Conservation (phyloP, 2,113 vertebrate genomes). For the Oreotrochilus melanogaster region DNA sequence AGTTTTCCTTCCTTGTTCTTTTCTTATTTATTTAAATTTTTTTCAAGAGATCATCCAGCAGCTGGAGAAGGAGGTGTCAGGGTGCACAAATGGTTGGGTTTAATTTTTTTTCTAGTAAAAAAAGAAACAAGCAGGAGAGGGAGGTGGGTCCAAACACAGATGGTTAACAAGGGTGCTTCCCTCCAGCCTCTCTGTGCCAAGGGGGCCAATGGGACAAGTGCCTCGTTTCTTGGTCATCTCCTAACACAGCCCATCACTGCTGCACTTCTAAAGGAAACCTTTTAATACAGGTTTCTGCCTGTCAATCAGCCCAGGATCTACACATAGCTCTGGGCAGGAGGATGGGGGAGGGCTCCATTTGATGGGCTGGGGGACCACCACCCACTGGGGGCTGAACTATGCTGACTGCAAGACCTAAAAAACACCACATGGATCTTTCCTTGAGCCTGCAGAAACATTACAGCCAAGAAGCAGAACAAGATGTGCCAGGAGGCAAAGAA, state of each 20-base stretch:
- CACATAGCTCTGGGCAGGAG: neutral
- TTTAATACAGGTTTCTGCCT: neutral
- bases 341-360: neutral
- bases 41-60: neutral
- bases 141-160: neutral
- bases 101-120: neutral
- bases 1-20: neutral
- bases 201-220: rapidly evolving
- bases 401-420: neutral
- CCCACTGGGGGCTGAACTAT: neutral
- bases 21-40: too few relatives aligned
- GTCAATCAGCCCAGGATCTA: neutral
- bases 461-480: neutral
- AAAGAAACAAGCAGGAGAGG: neutral
- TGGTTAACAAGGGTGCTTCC: neutral
- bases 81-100: neutral
- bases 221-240: neutral
- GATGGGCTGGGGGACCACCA: neutral
- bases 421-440: neutral
- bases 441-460: neutral
- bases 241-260: neutral
- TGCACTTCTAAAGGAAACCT: neutral
- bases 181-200: neutral
- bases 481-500: neutral
- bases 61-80: neutral